A percentile compares a stretch with the other conserved stretches of the same genome.
phyloP scores from a whole-genome alignment of 2,113 vertebrate species.

The Todiramphus chloris region DNA sequence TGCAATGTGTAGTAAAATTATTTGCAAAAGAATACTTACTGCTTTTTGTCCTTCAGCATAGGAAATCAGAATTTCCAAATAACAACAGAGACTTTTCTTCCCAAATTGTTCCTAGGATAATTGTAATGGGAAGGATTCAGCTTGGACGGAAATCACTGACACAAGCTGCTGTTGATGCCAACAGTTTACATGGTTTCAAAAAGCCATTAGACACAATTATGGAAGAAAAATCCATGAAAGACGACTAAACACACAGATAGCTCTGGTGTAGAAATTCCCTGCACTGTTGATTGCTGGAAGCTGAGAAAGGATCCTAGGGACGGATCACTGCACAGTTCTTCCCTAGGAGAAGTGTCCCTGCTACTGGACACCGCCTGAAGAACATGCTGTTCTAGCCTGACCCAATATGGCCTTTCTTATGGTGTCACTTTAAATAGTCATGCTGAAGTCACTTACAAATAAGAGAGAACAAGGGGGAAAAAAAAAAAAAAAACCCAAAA shows the following conservation, averaged over 20 bases:
- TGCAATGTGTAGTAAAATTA: constrained; percentile 1
- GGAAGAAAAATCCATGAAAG: constrained; percentile 15
- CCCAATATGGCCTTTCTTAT: neutral
- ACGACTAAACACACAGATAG: neutral
- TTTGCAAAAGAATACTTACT: neutral
- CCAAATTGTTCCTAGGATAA: constrained; percentile 16
- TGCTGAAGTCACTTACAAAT: neutral
- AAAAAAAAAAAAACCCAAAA: neutral
- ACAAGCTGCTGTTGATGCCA: constrained; percentile 8
- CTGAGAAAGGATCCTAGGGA: neutral
- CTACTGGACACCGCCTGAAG: neutral
- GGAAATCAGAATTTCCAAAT: neutral
- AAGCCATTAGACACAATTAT: constrained; percentile 34
- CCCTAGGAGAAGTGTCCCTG: neutral
- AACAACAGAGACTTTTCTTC: neutral
- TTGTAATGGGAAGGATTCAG: neutral
- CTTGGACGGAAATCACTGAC: constrained; percentile 15
- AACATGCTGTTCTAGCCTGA: neutral
- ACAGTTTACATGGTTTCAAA: constrained; percentile 22
- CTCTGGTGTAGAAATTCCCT: neutral
- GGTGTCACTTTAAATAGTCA: neutral
- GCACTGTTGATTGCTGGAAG: neutral
- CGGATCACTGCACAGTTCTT: neutral
- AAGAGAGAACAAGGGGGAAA: neutral
- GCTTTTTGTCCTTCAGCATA: neutral